Evolutionary conservation across 2,797 vertebrate genomes (phyloP).

Genomic region (Oryzias dopingdopingensis): DNA sequence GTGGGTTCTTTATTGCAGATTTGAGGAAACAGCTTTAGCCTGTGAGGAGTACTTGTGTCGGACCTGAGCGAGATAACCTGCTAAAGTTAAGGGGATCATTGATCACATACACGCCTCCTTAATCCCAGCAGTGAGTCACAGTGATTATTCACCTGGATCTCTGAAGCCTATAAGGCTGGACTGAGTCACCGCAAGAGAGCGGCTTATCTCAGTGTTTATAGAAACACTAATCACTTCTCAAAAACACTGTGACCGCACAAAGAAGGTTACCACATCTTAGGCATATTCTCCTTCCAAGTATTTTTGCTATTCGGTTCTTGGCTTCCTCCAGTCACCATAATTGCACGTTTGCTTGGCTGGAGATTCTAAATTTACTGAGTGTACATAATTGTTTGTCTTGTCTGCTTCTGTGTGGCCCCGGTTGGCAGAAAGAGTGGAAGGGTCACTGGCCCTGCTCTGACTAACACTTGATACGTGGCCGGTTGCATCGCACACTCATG

Average conservation of each 20-base stretch:
- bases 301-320: no score
- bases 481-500: no score
- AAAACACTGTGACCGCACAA: background rate
- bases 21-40: background rate
- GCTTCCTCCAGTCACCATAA: no score
- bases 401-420: no score
- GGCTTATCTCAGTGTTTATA: constrained; percentile 8
- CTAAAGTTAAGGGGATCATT: constrained; percentile 2
- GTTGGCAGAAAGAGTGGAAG: no score
- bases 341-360: no score
- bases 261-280: background rate
- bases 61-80: background rate
- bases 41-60: background rate
- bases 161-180: background rate
- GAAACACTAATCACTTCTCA: constrained; percentile 16
- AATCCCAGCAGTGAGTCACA: background rate
- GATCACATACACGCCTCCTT: background rate
- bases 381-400: no score
- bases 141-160: constrained; percentile 6
- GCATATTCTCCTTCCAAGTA: no score
- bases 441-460: no score
- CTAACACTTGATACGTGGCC: no score
- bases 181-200: constrained; percentile 3
- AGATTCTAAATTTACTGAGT: no score
- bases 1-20: no score